Base-by-base conservation (phyloP, 64 coral and sea anemone species). In the Pachyseris speciosa region DNA sequence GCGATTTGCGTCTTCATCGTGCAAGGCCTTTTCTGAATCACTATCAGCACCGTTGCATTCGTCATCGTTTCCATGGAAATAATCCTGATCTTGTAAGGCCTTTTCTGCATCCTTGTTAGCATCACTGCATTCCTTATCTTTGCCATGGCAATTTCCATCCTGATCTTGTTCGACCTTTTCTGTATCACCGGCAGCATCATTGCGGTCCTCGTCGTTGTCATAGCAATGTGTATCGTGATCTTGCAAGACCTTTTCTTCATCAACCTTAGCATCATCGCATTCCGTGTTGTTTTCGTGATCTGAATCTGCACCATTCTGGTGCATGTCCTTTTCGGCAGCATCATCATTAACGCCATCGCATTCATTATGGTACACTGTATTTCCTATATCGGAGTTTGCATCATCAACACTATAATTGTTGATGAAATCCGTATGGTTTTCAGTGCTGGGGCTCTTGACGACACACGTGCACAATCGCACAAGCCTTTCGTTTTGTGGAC, bases 401-500 rank as follows among this genome's bases (percentile, higher is more conserved):
- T 79, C 28, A 16, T 79, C 47, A 33, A 36, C 29, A 15, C 8
- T 8, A 33, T 37, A 29, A 29, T 57, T 34, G 31, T 51, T 34
- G 16, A 29, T 34, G 8, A 39, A 1, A 19, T 58, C 53, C 12
- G 20, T 57, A 5, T 26, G 7, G 53, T 27, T 61, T 0, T 63
- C 77, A 9, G 32, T 24, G 53, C 36, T 39, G 53, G 36, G 57
- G 20, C 32, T 61, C 19, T 81, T 39, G 1, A 81, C 55, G 32
- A 61, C 49, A 24, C 77, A 81, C 7, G 53, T 24, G 27, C 77
- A 81, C 25, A 36, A 60, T 39, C 51, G 30, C 15, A 92, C 67
- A 2, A 11, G n/a, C 42, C 89, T 43, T 4, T 64, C 67, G 12
- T 92, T 92, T 12, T 50, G 27, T 28, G 89, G 89, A 30, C 89